These are phyloP conservation scores for Balanococcus diminutus DNA, from an alignment of 2,888 invertebrate species.

Conservation along the genomic window DNA sequence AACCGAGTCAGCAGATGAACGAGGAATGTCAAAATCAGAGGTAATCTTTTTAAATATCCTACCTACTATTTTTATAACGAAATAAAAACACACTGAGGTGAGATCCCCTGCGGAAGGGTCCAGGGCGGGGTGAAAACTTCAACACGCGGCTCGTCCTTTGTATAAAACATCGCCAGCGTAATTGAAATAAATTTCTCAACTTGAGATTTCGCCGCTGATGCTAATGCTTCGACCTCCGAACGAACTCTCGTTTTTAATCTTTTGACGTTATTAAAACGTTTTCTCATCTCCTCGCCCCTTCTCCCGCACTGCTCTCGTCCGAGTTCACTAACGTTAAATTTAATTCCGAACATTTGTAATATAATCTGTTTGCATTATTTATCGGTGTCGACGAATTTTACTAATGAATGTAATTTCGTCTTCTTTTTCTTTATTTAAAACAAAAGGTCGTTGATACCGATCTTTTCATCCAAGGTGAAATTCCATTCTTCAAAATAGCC, in stretches of 20 bases:
- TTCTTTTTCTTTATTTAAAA: not conserved
- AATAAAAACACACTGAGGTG: not conserved
- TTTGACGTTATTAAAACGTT: constrained; percentile 29
- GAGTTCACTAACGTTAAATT: not conserved
- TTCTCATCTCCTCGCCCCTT: not conserved
- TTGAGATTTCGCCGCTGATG: not conserved
- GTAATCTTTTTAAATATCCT: constrained; percentile 16
- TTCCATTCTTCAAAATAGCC: not conserved
- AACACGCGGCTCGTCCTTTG: not conserved
- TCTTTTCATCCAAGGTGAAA: not conserved
- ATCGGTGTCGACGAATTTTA: constrained; percentile 14
- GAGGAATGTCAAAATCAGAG: constrained; percentile 38
- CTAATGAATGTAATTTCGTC: constrained; percentile 1
- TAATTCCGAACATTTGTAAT: not conserved
- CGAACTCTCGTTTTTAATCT: constrained; percentile 12
- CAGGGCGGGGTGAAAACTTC: not conserved
- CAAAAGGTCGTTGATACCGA: constrained; percentile 21
- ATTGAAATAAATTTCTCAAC: constrained; percentile 16
- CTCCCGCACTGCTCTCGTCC: not conserved
- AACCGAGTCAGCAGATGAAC: constrained; percentile 38
- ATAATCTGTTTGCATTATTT: not conserved
- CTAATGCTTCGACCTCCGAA: not conserved
- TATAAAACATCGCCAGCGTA: not conserved
- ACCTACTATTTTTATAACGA: not conserved
- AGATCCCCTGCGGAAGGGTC: too few species aligned